These are phyloP conservation scores for Azemiops feae DNA, from an alignment of 2,113 vertebrate species.

Conservation along the genomic window DNA sequence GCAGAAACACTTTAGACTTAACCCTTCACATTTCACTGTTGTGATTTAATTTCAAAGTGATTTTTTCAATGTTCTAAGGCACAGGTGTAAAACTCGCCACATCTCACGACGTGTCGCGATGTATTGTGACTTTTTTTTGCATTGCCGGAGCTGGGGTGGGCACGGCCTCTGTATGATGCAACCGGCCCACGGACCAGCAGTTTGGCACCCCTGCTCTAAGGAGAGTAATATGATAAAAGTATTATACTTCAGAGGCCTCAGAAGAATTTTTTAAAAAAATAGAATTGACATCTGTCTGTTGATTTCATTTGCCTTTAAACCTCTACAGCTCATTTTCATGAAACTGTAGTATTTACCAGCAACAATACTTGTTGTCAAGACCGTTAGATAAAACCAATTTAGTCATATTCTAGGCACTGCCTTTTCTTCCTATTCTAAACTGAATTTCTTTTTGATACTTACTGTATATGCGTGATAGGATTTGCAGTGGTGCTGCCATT, in stretches of 20 bases:
- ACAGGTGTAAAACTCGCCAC: too few relatives aligned
- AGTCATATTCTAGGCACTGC: constrained; percentile 18
- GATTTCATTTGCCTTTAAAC: constrained; percentile 46
- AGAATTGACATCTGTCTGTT: constrained; percentile 17
- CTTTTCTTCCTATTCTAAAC: constrained; percentile 51
- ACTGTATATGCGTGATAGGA: neutral
- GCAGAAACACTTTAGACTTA: constrained; percentile 29
- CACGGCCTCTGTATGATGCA: too few relatives aligned
- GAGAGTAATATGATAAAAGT: constrained; percentile 36
- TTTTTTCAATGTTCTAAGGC: neutral
- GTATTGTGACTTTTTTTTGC: too few relatives aligned
- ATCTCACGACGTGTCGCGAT: too few relatives aligned
- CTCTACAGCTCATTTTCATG: constrained; percentile 39
- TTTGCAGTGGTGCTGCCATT: constrained; percentile 29
- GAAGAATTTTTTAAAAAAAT: constrained; percentile 28
- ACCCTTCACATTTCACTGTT: constrained; percentile 28
- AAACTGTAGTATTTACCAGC: constrained; percentile 45
- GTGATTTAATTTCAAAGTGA: constrained; percentile 18
- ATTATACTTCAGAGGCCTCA: constrained; percentile 22
- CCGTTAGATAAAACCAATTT: constrained; percentile 33
- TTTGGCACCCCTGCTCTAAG: constrained; percentile 8
- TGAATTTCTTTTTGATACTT: constrained; percentile 31
- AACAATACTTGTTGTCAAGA: constrained; percentile 23
- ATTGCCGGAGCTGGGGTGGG: too few relatives aligned
- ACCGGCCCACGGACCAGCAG: too few relatives aligned